phyloP scores from a whole-genome alignment of 2,113 vertebrate species.

The Hystrix brachyura region DNA sequence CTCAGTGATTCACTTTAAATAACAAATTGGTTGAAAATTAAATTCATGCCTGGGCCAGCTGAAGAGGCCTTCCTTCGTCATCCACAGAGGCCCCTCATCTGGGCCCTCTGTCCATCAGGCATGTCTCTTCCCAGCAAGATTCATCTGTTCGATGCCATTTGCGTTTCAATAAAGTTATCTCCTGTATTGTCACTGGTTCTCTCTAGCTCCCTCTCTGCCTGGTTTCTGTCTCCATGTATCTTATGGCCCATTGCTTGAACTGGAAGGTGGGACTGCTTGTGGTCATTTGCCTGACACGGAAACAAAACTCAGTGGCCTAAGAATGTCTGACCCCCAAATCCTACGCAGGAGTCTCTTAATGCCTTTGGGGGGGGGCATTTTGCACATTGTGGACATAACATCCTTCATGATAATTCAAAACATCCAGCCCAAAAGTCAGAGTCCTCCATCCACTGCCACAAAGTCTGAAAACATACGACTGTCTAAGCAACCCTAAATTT shows the following conservation, averaged over 20 bases:
- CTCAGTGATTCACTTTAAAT: constrained; percentile 82
- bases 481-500: neutral
- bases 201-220: constrained; percentile 70
- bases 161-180: constrained; percentile 90
- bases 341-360: neutral
- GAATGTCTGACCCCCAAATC: neutral
- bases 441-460: neutral
- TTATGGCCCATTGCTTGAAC: neutral
- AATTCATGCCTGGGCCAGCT: constrained; percentile 75
- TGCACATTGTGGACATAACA: neutral
- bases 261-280: neutral
- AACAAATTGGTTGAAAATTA: constrained; percentile 73
- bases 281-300: constrained; percentile 24
- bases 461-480: neutral
- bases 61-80: constrained; percentile 53
- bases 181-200: constrained; percentile 79
- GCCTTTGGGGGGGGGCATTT: neutral
- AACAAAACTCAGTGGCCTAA: neutral
- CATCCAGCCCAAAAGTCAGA: neutral
- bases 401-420: neutral
- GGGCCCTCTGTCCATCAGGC: constrained; percentile 85
- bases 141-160: constrained; percentile 88
- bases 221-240: constrained; percentile 58
- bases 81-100: constrained; percentile 37
- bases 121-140: constrained; percentile 85